A percentile compares a stretch with the other conserved stretches of the same genome.
These are phyloP conservation scores for Rhyacichthys aspro DNA, from an alignment of 2,797 vertebrate genomes.

Conservation along the genomic window DNA sequence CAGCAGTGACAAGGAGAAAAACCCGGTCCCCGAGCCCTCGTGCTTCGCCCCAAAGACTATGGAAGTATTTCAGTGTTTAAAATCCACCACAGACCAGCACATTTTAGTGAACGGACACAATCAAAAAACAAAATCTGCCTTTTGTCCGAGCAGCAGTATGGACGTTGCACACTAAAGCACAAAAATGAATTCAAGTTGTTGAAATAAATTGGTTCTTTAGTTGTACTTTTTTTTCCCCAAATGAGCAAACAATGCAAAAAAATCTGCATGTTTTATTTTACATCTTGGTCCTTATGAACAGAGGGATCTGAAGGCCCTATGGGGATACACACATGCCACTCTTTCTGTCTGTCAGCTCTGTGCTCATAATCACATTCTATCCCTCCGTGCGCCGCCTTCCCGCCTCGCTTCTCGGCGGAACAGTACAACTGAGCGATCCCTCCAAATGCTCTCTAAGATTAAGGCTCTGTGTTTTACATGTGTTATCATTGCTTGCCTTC, in stretches of 20 bases:
- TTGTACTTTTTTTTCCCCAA: constrained; percentile 50
- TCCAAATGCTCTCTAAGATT: constrained; percentile 77
- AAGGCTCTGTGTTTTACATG: constrained; percentile 80
- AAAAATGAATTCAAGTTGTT: constrained; percentile 39
- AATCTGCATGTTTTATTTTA: constrained; percentile 43
- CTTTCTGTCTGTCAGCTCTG: constrained; percentile 66
- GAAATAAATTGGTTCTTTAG: constrained; percentile 53
- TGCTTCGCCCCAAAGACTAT: constrained; percentile 51
- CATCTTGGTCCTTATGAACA: constrained; percentile 56
- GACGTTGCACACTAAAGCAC: constrained; percentile 9
- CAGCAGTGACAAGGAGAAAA: constrained; percentile 64
- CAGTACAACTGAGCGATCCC: constrained; percentile 66
- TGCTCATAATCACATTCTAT: constrained; percentile 74
- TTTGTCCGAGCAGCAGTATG: background rate
- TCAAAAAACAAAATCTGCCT: too few species aligned
- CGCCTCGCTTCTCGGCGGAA: constrained; percentile 60
- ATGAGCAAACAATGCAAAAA: constrained; percentile 66
- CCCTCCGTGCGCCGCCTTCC: constrained; percentile 62
- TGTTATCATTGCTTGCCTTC: constrained; percentile 75
- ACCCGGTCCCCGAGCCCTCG: constrained; percentile 58
- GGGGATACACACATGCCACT: constrained; percentile 54
- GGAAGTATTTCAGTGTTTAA: constrained; percentile 57
- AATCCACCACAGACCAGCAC: constrained; percentile 51
- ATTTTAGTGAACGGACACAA: too few species aligned
- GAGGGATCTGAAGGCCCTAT: constrained; percentile 52